Conservation (phyloP, 2,797 vertebrate genomes). For the Diplodus sargus region DNA sequence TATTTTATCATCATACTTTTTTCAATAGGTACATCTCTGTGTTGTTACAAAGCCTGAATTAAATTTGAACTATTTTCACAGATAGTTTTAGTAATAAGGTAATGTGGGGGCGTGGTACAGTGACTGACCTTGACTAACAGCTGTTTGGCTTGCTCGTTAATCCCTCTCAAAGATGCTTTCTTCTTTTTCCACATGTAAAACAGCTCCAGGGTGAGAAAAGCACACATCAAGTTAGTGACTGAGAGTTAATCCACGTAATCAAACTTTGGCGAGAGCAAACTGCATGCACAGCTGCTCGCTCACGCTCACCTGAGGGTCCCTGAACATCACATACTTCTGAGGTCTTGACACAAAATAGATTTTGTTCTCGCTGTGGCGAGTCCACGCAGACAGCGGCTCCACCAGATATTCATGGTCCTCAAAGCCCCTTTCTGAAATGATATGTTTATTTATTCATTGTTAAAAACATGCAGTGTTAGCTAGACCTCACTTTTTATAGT, state of each 20-base stretch:
- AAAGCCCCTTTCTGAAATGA: constrained; percentile 88
- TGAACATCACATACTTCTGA: constrained; percentile 92
- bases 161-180: constrained; percentile 78
- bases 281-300: not conserved
- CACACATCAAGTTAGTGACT: not conserved
- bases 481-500: too few relatives aligned
- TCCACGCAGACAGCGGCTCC: constrained; percentile 90
- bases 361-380: constrained; percentile 89
- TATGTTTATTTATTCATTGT: too few relatives aligned
- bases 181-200: constrained; percentile 91
- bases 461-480: too few relatives aligned
- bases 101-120: not conserved
- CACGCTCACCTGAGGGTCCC: constrained; percentile 89
- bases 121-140: constrained; percentile 88
- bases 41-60: not conserved
- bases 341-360: constrained; percentile 87
- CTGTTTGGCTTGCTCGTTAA: constrained; percentile 88
- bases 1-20: too few relatives aligned
- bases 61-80: not conserved
- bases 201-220: constrained; percentile 77
- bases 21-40: not conserved
- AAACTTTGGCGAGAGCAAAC: not conserved
- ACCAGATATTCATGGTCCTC: constrained; percentile 94
- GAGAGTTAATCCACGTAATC: not conserved
- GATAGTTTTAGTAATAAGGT: not conserved